Evolutionary conservation across 2,888 invertebrate genomes (phyloP), one percentile per base, ranked within the genome.

Genomic region (Elegia similella): DNA sequence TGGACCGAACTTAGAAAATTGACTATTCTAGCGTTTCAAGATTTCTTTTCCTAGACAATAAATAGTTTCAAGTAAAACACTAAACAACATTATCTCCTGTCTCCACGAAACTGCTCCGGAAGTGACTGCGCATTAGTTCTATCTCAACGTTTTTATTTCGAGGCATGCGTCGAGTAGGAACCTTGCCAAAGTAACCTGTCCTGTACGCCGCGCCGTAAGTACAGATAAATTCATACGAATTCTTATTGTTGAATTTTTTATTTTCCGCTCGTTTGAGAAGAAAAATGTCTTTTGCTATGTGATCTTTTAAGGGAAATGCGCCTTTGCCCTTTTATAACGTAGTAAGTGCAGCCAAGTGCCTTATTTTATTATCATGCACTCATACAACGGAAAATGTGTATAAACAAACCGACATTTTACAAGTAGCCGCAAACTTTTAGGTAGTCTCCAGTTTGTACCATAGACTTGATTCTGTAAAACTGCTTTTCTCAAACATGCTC

Each of bases 121-220:
- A 29, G 48, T 48, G 13, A 48, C 10, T 56, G 13, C 47, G 48
- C 56, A 56, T 56, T 56, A 56, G 48, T 56, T 56, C 48, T 50
- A 42, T 48, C 48, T 29, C 16, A 48, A 48, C 56, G 42, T 56
- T 56, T 55, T 48, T 56, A 56, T 48, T 55, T 42, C 38, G 13
- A 29, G 48, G 42, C 48, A 29, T 38, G 56, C 38, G 16, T 38
- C 29, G 42, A 29, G 67, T 66, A 78, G 82, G 81, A 77, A 71
- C 72, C 32, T 63, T 77, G 84, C 84, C 84, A 84, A 82, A 80
- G 77, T 75, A 81, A 83, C 82, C 83, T 82, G 82, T 76, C 75
- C 58, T 48, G 56, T 43, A 74, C 64, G 67, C 64, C 65, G 58
- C 66, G 64, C 67, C 47, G 56, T 58, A 50, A 48, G 34, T 50